Evolutionary conservation across 2,888 invertebrate genomes (phyloP).

Genomic region (Hypselothyrea guttata): DNA sequence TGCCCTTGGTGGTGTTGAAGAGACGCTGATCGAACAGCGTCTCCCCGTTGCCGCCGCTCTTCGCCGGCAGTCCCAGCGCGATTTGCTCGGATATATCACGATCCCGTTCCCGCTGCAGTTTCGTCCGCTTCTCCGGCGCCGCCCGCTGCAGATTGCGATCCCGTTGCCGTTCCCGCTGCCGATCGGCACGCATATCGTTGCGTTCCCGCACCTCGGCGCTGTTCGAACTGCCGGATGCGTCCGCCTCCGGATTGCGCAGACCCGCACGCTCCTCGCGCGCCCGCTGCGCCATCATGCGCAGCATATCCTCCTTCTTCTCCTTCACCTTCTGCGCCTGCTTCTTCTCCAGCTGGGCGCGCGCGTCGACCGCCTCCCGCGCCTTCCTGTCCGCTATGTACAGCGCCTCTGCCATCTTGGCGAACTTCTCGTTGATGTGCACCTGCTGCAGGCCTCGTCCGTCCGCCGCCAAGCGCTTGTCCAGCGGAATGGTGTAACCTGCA

Average conservation of each 20-base stretch:
- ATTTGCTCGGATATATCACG: conserved; percentile 99
- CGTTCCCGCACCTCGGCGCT: conserved; percentile 88
- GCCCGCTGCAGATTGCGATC: conserved; percentile 96
- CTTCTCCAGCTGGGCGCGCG: conserved; percentile 96
- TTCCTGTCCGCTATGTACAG: conserved; percentile 98
- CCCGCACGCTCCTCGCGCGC: conserved; percentile 98
- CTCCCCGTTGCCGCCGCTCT: conserved; percentile 88
- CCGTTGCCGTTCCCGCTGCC: conserved; percentile 94
- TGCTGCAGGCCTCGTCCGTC: conserved; percentile 98
- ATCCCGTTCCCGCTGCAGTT: conserved; percentile 94
- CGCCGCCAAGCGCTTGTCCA: conserved; percentile 98
- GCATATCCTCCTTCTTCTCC: conserved; percentile 97
- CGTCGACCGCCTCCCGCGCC: conserved; percentile 98
- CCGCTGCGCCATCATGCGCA: conserved; percentile 95
- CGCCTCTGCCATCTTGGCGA: conserved; percentile 98
- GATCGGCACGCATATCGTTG: conserved; percentile 92
- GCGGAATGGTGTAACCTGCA: conserved; percentile 91
- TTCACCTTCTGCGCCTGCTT: conserved; percentile 98
- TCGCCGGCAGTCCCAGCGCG: conserved; percentile 96
- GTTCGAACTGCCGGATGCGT: conserved; percentile 62
- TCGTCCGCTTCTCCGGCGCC: conserved; percentile 96
- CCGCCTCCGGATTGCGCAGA: conserved; percentile 81
- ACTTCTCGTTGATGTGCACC: conserved; percentile 99
- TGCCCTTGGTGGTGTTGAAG: conserved; percentile 95
- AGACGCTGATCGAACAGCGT: conserved; percentile 96